A percentile compares a stretch with the other conserved stretches of the same genome.
These are phyloP conservation scores for Platycercus adscitus DNA, from an alignment of 2,113 vertebrate genomes.

Conservation along the genomic window DNA sequence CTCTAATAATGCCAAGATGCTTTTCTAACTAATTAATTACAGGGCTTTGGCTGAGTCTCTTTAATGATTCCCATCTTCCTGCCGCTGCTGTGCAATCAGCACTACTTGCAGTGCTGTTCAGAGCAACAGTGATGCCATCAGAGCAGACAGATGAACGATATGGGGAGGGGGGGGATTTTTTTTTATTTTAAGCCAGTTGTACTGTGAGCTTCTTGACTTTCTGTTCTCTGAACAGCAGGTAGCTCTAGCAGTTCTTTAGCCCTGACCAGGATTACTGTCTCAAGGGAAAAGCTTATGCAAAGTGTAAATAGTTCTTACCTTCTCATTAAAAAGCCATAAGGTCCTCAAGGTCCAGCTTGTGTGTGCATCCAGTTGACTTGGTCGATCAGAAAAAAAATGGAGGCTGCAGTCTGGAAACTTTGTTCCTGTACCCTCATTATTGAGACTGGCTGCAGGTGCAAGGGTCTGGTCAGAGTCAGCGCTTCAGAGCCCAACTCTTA, in stretches of 20 bases:
- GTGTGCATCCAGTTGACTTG: neutral
- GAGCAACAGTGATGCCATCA: slow-evolving; percentile 19
- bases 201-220: neutral
- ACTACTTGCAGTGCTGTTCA: slow-evolving; percentile 53
- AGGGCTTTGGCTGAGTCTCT: slow-evolving; percentile 47
- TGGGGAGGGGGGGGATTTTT: neutral
- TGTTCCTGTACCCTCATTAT: neutral
- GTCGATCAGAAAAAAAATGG: neutral
- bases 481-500: neutral
- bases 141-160: neutral
- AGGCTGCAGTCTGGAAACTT: neutral
- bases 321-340: neutral
- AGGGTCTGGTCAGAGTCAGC: neutral
- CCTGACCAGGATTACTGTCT: neutral
- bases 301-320: neutral
- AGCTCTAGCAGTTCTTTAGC: neutral
- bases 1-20: slow-evolving; percentile 44
- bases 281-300: neutral
- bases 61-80: slow-evolving; percentile 67
- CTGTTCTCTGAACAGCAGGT: neutral
- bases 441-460: neutral
- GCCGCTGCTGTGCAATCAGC: slow-evolving; percentile 70
- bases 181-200: neutral
- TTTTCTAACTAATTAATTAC: slow-evolving; percentile 72
- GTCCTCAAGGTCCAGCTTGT: neutral